Conservation (phyloP, 2,888 invertebrate species). For the Drosophila pegasa region DNA sequence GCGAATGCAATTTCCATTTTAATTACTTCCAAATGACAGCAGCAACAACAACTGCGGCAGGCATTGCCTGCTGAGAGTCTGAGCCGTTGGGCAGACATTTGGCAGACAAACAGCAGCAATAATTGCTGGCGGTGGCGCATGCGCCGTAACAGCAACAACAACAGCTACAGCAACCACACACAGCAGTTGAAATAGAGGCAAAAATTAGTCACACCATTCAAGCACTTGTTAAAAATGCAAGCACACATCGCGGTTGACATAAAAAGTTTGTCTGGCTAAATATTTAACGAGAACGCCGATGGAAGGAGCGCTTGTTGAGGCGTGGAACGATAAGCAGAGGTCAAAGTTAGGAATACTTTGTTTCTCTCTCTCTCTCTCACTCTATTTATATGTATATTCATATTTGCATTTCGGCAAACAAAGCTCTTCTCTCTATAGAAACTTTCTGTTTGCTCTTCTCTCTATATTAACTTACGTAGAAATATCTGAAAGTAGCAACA, state of each 20-base stretch:
- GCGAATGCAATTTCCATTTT: constrained; percentile 80
- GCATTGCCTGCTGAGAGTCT: constrained; percentile 19
- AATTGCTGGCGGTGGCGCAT: constrained; percentile 58
- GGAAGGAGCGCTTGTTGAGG: neutral
- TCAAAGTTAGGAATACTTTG: neutral
- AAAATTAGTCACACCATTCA: constrained; percentile 72
- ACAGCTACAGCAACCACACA: constrained; percentile 14
- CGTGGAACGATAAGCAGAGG: neutral
- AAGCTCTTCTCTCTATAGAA: no score
- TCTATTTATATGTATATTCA: no score
- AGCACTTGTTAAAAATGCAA: constrained; percentile 52
- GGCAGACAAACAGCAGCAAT: constrained; percentile 55
- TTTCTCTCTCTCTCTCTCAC: no score
- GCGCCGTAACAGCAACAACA: constrained; percentile 48
- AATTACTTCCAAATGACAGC: constrained; percentile 72
- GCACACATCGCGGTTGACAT: constrained; percentile 14
- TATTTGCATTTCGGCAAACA: no score
- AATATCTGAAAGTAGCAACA: no score
- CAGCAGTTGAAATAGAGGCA: constrained; percentile 28
- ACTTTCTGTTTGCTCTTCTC: no score
- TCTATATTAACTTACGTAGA: no score
- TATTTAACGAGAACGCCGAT: neutral
- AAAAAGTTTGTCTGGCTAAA: constrained; percentile 3
- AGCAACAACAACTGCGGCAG: constrained; percentile 32
- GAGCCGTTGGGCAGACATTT: constrained; percentile 60